A percentile compares a stretch with the other conserved stretches of the same genome.
Conservation (phyloP, 2,797 vertebrate species). For the Pseudochaenichthys georgianus region DNA sequence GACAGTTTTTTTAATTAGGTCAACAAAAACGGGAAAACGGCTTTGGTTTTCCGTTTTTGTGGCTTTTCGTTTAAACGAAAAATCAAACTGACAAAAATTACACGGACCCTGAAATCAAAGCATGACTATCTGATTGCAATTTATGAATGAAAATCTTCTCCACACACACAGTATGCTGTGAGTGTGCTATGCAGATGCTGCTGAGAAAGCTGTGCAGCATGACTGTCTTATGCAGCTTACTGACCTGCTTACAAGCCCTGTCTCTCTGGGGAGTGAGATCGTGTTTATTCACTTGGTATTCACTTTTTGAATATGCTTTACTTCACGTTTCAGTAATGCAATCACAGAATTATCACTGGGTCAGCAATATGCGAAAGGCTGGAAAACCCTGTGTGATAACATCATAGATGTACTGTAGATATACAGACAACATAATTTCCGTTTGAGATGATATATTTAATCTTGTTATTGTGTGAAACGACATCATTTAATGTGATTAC, state of each 20-base stretch:
- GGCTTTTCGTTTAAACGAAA: too few relatives aligned
- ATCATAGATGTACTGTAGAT: neutral
- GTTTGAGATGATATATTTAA: neutral
- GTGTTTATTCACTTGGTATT: constrained; percentile 33
- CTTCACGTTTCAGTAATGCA: constrained; percentile 16
- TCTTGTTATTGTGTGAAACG: constrained; percentile 18
- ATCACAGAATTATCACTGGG: neutral
- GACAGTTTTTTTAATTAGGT: too few relatives aligned
- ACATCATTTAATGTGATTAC: constrained; percentile 24
- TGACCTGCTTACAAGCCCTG: constrained; percentile 60
- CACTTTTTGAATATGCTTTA: constrained; percentile 4
- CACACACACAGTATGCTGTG: neutral
- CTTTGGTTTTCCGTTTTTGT: too few relatives aligned
- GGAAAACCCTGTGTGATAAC: neutral
- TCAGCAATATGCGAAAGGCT: neutral
- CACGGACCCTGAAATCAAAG: constrained; percentile 6
- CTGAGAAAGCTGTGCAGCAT: constrained; percentile 17
- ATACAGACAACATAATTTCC: neutral
- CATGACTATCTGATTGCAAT: neutral
- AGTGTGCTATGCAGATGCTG: constrained; percentile 24
- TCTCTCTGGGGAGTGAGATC: constrained; percentile 38
- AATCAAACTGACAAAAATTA: too few relatives aligned
- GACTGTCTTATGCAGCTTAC: constrained; percentile 27
- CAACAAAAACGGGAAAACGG: too few relatives aligned
- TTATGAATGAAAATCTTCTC: constrained; percentile 22